Conservation (phyloP, 1,140 invertebrate species). For the Gonioctena quinquepunctata region DNA sequence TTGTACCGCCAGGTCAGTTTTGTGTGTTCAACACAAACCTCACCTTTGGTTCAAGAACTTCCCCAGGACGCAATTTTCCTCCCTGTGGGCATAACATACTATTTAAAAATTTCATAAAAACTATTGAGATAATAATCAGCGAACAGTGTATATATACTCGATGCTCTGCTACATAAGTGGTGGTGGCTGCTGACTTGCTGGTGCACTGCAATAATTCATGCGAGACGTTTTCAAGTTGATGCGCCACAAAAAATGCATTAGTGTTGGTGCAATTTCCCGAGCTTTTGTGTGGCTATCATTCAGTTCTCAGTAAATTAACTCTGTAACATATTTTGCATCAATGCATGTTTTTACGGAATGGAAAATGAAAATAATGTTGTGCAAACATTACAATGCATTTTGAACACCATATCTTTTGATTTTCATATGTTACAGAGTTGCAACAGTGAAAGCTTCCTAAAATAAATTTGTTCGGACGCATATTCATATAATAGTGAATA, state of each 20-base stretch:
- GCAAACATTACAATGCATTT: not conserved
- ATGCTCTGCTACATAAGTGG: slow-evolving; percentile 19
- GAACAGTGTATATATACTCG: slow-evolving; percentile 26
- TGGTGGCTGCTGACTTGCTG: slow-evolving; percentile 28
- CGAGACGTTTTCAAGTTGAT: not conserved
- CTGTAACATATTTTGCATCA: not conserved
- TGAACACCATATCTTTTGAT: no score
- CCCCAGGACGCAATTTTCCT: slow-evolving; percentile 75
- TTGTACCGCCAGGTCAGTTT: slow-evolving; percentile 60
- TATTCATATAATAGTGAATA: not conserved
- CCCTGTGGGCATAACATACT: slow-evolving; percentile 46
- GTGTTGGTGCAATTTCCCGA: slow-evolving; percentile 5
- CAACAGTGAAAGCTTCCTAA: slow-evolving; percentile 15
- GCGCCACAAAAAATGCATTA: slow-evolving; percentile 12
- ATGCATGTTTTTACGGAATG: no score
- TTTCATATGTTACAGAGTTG: slow-evolving; percentile 16
- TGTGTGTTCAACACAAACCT: slow-evolving; percentile 69
- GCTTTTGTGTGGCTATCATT: slow-evolving; percentile 2
- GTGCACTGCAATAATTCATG: slow-evolving; percentile 23
- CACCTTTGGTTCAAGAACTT: slow-evolving; percentile 78
- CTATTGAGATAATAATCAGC: not conserved
- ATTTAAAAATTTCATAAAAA: slow-evolving; percentile 20
- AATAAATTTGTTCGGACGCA: not conserved
- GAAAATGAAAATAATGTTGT: no score
- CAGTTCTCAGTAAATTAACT: not conserved